Percentiles rank a stretch among this genome's conserved stretches.
These are phyloP conservation scores for Smutsia gigantea DNA, from an alignment of 2,797 vertebrate genomes.

Conservation along the genomic window DNA sequence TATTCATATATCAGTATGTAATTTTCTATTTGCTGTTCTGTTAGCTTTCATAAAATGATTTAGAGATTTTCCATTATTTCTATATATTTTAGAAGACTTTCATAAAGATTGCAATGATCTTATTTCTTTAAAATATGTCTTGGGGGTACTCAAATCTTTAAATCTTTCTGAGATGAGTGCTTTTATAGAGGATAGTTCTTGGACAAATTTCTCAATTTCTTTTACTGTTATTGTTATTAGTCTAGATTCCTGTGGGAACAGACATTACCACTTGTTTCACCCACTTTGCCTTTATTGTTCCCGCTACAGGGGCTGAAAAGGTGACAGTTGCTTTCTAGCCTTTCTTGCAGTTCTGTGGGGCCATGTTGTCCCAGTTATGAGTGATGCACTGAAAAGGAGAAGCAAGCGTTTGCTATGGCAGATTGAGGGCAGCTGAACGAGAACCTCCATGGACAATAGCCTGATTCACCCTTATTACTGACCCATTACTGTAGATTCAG, in stretches of 20 bases:
- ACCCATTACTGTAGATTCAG: not conserved
- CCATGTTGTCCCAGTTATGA: not conserved
- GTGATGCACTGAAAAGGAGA: not conserved
- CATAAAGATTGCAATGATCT: not conserved
- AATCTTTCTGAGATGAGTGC: not conserved
- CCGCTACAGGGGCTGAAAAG: not conserved
- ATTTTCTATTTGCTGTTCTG: not conserved
- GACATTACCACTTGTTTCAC: not conserved
- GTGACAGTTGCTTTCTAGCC: not conserved
- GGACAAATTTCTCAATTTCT: not conserved
- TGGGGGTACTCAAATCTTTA: not conserved
- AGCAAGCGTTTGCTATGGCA: not conserved
- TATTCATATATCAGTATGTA: not conserved
- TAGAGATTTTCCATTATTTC: not conserved
- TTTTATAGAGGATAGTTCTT: not conserved
- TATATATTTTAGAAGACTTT: conserved; percentile 2
- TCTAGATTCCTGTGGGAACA: not conserved
- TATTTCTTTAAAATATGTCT: not conserved
- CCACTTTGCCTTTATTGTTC: not conserved
- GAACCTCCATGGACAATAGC: not conserved
- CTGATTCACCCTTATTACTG: not conserved
- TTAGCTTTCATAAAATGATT: conserved; percentile 12
- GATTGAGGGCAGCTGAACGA: not conserved
- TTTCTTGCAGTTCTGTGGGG: not conserved
- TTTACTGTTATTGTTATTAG: not conserved